Conservation (phyloP, 2,113 vertebrate species). For the Percopsis transmontana region DNA sequence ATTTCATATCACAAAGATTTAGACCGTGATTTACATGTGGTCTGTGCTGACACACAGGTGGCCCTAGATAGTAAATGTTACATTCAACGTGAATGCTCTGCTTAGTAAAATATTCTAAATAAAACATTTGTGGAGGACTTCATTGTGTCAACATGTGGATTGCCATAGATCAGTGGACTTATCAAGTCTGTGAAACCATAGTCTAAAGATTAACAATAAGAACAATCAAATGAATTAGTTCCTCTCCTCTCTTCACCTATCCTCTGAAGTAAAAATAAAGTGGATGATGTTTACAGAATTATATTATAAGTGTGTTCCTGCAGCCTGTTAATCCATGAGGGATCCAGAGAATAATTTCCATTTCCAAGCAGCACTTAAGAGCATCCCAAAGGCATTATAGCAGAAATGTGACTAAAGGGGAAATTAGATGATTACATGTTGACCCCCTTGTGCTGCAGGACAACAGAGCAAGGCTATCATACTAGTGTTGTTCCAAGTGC, state of each 20-base stretch:
- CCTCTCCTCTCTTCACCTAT: not conserved
- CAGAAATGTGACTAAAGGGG: too few relatives aligned
- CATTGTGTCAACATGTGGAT: constrained; percentile 17
- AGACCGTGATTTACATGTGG: constrained; percentile 15
- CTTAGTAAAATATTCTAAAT: constrained; percentile 63
- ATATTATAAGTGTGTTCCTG: too few relatives aligned
- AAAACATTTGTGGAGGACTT: constrained; percentile 7
- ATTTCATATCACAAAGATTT: not conserved
- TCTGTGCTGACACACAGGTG: constrained; percentile 2
- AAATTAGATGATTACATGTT: too few relatives aligned
- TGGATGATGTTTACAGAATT: too few relatives aligned
- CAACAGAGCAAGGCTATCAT: too few relatives aligned
- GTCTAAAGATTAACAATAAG: not conserved
- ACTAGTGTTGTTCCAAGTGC: not conserved
- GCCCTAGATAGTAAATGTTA: constrained; percentile 49
- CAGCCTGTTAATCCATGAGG: too few relatives aligned
- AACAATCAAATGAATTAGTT: not conserved
- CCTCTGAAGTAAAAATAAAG: not conserved
- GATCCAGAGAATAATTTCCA: too few relatives aligned
- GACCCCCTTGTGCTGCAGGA: too few relatives aligned
- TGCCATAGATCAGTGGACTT: constrained; percentile 8
- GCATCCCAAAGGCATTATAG: too few relatives aligned
- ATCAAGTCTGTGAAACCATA: not conserved
- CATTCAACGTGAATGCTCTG: constrained; percentile 37
- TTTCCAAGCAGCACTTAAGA: too few relatives aligned